These are phyloP conservation scores for Rhamnusium bicolor DNA, from an alignment of 2,888 invertebrate genomes.

Conservation along the genomic window DNA sequence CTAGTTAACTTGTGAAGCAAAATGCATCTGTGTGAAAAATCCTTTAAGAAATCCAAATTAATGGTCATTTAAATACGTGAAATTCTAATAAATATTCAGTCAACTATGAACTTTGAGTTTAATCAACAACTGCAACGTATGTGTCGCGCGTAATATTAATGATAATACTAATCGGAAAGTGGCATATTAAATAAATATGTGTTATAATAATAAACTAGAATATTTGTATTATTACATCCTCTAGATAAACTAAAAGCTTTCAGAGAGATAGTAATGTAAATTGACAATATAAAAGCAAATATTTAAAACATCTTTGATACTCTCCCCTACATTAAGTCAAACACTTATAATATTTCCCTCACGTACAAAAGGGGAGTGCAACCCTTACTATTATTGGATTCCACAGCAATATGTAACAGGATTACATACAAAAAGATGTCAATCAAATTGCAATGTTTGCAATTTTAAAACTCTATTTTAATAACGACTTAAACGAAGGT, in stretches of 20 bases:
- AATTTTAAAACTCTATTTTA: constrained; percentile 62
- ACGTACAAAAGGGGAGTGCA: constrained; percentile 50
- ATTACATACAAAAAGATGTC: constrained; percentile 64
- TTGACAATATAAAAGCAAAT: constrained; percentile 25
- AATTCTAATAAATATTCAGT: too few species aligned
- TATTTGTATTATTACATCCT: not conserved
- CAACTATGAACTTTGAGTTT: too few species aligned
- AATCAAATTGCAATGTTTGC: constrained; percentile 65
- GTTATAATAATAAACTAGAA: not conserved
- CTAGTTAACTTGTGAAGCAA: too few species aligned
- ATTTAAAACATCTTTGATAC: constrained; percentile 33
- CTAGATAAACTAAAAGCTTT: constrained; percentile 20
- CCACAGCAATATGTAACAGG: constrained; percentile 60
- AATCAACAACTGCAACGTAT: too few species aligned
- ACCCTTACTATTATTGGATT: constrained; percentile 60
- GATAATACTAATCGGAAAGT: not conserved
- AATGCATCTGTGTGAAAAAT: too few species aligned
- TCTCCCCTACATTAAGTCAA: constrained; percentile 34
- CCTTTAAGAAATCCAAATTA: too few species aligned
- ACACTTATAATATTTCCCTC: constrained; percentile 52
- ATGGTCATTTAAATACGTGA: too few species aligned
- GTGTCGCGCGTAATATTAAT: too few species aligned
- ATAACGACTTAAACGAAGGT: constrained; percentile 57
- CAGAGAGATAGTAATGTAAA: constrained; percentile 23
- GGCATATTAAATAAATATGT: not conserved